Percentiles rank a stretch among this genome's conserved stretches.
These are phyloP conservation scores for Andrena hattorfiana DNA, from an alignment of 2,888 invertebrate species.

Conservation along the genomic window DNA sequence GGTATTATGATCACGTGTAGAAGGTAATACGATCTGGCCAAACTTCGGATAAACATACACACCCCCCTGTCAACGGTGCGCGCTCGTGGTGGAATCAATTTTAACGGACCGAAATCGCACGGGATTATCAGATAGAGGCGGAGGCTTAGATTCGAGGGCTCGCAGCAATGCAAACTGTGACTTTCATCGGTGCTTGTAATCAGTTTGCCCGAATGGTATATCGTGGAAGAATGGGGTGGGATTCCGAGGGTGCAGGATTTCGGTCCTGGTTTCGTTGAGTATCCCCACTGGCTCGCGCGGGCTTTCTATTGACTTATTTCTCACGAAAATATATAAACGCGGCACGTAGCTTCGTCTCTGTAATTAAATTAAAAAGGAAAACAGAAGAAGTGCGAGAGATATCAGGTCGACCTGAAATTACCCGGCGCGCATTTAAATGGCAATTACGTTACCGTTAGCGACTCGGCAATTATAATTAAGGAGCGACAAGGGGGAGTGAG, in stretches of 20 bases:
- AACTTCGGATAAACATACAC: constrained; percentile 58
- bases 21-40: constrained; percentile 70
- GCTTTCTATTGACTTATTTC: too few species aligned
- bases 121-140: constrained; percentile 29
- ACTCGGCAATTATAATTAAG: constrained; percentile 58
- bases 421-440: constrained; percentile 44
- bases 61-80: constrained; percentile 12
- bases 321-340: background rate
- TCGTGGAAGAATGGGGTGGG: background rate
- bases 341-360: background rate
- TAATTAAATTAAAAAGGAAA: background rate
- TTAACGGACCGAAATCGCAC: constrained; percentile 40
- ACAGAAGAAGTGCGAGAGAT: background rate
- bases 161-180: background rate
- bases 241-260: background rate
- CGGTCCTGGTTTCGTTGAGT: background rate
- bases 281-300: too few species aligned
- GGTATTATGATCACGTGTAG: constrained; percentile 67
- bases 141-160: constrained; percentile 9
- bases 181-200: constrained; percentile 16
- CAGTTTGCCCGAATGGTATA: background rate
- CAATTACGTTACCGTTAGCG: constrained; percentile 46
- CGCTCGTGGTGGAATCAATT: constrained; percentile 37
- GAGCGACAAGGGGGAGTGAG: constrained; percentile 30
- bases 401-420: constrained; percentile 21